These are phyloP conservation scores for Dysdera silvatica DNA, from an alignment of 1,140 invertebrate genomes.

Conservation along the genomic window DNA sequence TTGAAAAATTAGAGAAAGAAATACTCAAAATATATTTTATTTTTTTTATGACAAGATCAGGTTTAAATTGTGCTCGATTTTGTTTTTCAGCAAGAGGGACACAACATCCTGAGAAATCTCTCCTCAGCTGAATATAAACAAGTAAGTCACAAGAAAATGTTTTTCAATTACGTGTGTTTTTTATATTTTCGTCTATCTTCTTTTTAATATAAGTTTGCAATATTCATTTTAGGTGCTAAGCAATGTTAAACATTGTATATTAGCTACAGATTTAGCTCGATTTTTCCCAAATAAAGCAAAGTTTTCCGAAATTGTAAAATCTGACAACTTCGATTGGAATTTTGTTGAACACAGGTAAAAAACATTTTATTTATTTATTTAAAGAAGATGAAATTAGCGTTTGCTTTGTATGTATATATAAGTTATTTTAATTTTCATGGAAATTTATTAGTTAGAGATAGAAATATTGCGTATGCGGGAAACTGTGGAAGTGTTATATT, in stretches of 20 bases:
- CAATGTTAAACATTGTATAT: conserved; percentile 68
- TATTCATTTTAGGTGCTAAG: conserved; percentile 51
- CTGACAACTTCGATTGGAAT: conserved; percentile 55
- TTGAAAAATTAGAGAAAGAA: conserved; percentile 15
- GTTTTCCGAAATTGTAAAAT: conserved; percentile 52
- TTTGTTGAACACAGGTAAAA: conserved; percentile 54
- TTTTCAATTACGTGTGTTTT: not conserved
- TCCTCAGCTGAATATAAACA: conserved; percentile 66
- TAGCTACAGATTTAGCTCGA: conserved; percentile 70
- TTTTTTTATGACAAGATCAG: not conserved
- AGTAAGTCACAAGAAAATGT: conserved; percentile 37
- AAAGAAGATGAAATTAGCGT: too few relatives aligned
- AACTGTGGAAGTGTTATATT: too few relatives aligned
- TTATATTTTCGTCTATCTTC: too few relatives aligned
- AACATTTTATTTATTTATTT: not conserved
- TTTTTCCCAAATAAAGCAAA: conserved; percentile 69
- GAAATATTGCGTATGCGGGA: too few relatives aligned
- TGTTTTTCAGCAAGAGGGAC: conserved; percentile 56
- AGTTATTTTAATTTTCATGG: too few relatives aligned
- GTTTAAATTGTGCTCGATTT: conserved; percentile 11
- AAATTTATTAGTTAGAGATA: too few relatives aligned
- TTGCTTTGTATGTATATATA: too few relatives aligned
- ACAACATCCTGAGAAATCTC: conserved; percentile 69
- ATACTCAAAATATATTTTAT: not conserved
- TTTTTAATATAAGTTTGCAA: too few relatives aligned